Evolutionary conservation across 2,888 invertebrate species (phyloP), one percentile per base, ranked within the genome.

Genomic region (Muscina levida): DNA sequence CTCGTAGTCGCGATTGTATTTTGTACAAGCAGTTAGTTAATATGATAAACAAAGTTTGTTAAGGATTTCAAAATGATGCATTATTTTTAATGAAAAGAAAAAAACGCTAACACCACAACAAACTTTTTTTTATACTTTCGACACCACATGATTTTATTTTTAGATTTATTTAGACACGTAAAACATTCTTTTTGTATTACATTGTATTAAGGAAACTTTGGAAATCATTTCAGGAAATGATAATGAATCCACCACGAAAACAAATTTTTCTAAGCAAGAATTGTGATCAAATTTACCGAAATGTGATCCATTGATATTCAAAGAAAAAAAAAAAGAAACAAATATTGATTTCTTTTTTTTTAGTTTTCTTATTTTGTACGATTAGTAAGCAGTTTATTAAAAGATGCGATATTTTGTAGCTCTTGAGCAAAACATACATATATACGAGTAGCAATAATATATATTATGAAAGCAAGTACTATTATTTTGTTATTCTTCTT

Each of bases 1-100:
- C 97, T 0, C 92, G 94, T 48, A 93, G 94, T 84, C 91, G 95
- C 24, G 90, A 92, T 62, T 95, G 95, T 84, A 92, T 93, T 78
- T 90, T 95, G 2, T 95, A 95, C 89, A 92, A 91, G 59, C 94
- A 95, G 87, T 90, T 95, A 44, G 91, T 93, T 37, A 92, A 92
- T 76, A 91, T 95, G 84, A 94, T 95, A 75, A 90, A 91, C 79
- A 88, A 89, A 86, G 88, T 90, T 84, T 90, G 88, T 85, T 89
- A 83, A 86, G 65, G 26, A 19, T 6, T 26, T n/a, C n/a, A n/a
- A n/a, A 42, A 19, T n/a, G 19, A 26, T n/a, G 4, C 39, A 56
- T n/a, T 13, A n/a, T 46, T 10, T 57, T 31, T 42, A 48, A 1
- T 37, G 37, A 44, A 56, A 56, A n/a, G n/a, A 31, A 42, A 24